Conservation (phyloP, 2,888 invertebrate species). For the Drosophila kuntzei region DNA sequence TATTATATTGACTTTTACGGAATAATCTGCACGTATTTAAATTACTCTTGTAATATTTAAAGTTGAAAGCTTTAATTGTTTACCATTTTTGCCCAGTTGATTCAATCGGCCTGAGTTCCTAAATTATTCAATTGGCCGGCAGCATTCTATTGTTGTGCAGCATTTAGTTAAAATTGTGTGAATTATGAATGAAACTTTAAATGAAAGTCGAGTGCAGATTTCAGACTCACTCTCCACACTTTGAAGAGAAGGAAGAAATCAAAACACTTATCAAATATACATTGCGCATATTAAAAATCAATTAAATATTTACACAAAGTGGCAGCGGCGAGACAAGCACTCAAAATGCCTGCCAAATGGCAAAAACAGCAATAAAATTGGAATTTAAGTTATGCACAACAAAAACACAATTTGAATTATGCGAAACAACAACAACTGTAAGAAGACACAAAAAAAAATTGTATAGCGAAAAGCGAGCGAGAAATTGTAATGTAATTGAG, state of each 20-base stretch:
- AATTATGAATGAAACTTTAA: slow-evolving; percentile 33
- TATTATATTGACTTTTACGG: no score
- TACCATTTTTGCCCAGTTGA: background rate
- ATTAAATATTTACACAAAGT: slow-evolving; percentile 75
- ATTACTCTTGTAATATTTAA: background rate
- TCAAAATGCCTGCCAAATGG: slow-evolving; percentile 51
- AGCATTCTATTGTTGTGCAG: background rate
- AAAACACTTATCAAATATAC: slow-evolving; percentile 68
- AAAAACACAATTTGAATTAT: slow-evolving; percentile 47
- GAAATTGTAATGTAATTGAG: slow-evolving; percentile 72
- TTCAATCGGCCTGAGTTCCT: background rate
- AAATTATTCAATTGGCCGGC: slow-evolving; percentile 18
- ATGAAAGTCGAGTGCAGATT: slow-evolving; percentile 22
- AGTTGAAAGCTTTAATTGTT: slow-evolving; percentile 11
- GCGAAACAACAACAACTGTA: slow-evolving; percentile 18
- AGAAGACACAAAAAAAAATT: slow-evolving; percentile 1
- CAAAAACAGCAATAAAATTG: slow-evolving; percentile 31
- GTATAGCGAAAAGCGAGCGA: slow-evolving; percentile 22
- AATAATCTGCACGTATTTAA: background rate
- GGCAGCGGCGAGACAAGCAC: slow-evolving; percentile 37
- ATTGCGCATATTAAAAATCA: slow-evolving; percentile 76
- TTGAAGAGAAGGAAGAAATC: slow-evolving; percentile 30
- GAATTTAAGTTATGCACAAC: slow-evolving; percentile 36
- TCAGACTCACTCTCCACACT: background rate
- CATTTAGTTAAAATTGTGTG: slow-evolving; percentile 7